These are phyloP conservation scores for Pseudeuparius sepicola DNA, from an alignment of 2,888 invertebrate species.

Conservation along the genomic window DNA sequence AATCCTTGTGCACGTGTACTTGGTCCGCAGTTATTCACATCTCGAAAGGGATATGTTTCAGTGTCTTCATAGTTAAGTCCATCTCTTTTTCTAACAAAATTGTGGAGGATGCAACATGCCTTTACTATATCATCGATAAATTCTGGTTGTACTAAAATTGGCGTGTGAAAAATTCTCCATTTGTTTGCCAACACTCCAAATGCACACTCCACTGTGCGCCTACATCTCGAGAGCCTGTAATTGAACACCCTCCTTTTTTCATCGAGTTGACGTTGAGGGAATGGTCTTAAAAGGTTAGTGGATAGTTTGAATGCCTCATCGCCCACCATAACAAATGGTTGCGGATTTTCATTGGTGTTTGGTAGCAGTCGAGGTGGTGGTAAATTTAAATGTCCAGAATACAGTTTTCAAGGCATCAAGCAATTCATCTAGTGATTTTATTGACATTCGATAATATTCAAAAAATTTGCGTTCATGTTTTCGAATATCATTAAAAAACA, in stretches of 20 bases:
- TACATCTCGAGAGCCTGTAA: constrained; percentile 15
- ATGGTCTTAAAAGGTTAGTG: constrained; percentile 14
- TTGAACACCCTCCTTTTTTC: constrained; percentile 1
- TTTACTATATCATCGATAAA: too few relatives aligned
- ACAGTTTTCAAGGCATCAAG: too few relatives aligned
- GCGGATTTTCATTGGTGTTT: neutral
- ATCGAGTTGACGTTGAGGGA: constrained; percentile 1
- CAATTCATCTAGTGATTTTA: too few relatives aligned
- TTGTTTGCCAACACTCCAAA: constrained; percentile 30
- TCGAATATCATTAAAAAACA: too few relatives aligned
- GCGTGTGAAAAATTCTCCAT: constrained; percentile 23
- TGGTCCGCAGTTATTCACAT: constrained; percentile 3
- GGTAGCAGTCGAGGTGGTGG: neutral
- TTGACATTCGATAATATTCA: too few relatives aligned
- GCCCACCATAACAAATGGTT: constrained; percentile 14
- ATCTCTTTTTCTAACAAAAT: too few relatives aligned
- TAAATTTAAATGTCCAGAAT: too few relatives aligned
- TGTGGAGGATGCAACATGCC: too few relatives aligned
- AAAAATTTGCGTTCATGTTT: too few relatives aligned
- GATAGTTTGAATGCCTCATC: constrained; percentile 15
- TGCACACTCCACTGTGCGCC: constrained; percentile 25
- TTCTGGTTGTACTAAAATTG: constrained; percentile 17
- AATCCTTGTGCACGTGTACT: constrained; percentile 1
- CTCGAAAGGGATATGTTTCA: constrained; percentile 4
- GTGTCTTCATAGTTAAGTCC: constrained; percentile 6